Evolutionary conservation across 2,113 vertebrate species (phyloP).

Genomic region (Epinephelus lanceolatus): DNA sequence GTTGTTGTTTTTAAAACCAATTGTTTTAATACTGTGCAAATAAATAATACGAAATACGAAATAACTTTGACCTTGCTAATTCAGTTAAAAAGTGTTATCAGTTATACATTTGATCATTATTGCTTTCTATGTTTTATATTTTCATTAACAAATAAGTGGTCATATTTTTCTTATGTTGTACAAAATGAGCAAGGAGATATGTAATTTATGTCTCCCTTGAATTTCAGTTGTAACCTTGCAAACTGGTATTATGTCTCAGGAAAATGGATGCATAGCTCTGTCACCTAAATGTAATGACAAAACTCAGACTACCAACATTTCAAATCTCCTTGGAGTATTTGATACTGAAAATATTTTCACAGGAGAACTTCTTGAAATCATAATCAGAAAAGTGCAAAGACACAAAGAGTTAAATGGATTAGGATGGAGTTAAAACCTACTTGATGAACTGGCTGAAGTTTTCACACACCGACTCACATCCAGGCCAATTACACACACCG

Average conservation of each 20-base stretch:
- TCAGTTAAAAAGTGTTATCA: not conserved
- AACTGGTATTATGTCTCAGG: not conserved
- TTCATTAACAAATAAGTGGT: not conserved
- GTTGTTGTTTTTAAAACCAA: too few species aligned
- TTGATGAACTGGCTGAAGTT: constrained; percentile 93
- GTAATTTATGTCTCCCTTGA: not conserved
- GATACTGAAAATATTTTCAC: not conserved
- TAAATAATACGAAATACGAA: too few species aligned
- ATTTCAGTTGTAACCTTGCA: not conserved
- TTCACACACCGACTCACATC: constrained; percentile 94
- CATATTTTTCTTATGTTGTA: not conserved
- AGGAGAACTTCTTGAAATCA: not conserved
- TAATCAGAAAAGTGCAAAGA: not conserved
- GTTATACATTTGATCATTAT: not conserved
- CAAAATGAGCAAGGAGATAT: not conserved
- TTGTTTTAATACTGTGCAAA: too few species aligned
- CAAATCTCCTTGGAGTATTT: not conserved
- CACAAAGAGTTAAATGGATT: not conserved
- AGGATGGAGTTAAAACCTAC: constrained; percentile 81
- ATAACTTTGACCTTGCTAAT: not conserved
- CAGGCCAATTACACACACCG: constrained; percentile 96
- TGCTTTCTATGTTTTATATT: not conserved
- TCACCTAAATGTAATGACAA: not conserved
- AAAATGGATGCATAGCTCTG: not conserved
- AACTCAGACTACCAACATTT: not conserved